Evolutionary conservation across 2,113 vertebrate genomes (phyloP).

Genomic region (Lophius piscatorius): DNA sequence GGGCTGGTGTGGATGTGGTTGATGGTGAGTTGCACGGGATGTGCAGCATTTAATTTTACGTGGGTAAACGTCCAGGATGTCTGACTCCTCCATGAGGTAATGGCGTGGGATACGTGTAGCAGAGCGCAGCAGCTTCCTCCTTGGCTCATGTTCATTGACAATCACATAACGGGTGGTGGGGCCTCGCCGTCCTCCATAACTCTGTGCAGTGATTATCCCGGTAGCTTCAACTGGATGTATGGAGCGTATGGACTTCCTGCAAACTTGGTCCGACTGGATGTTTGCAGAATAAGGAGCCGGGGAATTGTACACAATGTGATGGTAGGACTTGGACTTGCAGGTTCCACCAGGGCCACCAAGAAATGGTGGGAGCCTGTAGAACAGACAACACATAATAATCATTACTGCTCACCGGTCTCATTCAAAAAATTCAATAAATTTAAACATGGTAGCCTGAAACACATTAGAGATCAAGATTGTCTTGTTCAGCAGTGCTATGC

Average conservation of each 20-base stretch:
- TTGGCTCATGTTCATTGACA: conserved; percentile 84
- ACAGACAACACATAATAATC: conserved; percentile 27
- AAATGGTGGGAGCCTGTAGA: conserved; percentile 73
- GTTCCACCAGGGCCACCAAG: conserved; percentile 75
- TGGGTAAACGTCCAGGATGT: conserved; percentile 84
- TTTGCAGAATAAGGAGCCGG: conserved; percentile 69
- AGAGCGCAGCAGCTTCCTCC: conserved; percentile 78
- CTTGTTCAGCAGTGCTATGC: too few species aligned
- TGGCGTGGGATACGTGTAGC: conserved; percentile 82
- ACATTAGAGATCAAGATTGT: too few species aligned
- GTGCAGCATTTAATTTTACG: conserved; percentile 76
- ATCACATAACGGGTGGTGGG: conserved; percentile 84
- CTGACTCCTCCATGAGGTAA: conserved; percentile 80
- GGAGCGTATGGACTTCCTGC: conserved; percentile 79
- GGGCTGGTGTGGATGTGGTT: conserved; percentile 54
- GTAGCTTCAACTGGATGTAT: conserved; percentile 59
- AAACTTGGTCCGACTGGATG: conserved; percentile 84
- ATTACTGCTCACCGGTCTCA: too few species aligned
- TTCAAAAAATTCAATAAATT: too few species aligned
- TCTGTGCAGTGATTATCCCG: conserved; percentile 61
- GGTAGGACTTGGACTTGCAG: conserved; percentile 78
- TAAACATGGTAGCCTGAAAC: too few species aligned
- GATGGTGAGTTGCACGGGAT: conserved; percentile 60
- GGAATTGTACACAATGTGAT: conserved; percentile 70
- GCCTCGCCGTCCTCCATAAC: conserved; percentile 70